A percentile compares a stretch with the other conserved stretches of the same genome.
These are phyloP conservation scores for Dendrocincla tyrannina DNA, from an alignment of 2,797 vertebrate species.

Conservation along the genomic window DNA sequence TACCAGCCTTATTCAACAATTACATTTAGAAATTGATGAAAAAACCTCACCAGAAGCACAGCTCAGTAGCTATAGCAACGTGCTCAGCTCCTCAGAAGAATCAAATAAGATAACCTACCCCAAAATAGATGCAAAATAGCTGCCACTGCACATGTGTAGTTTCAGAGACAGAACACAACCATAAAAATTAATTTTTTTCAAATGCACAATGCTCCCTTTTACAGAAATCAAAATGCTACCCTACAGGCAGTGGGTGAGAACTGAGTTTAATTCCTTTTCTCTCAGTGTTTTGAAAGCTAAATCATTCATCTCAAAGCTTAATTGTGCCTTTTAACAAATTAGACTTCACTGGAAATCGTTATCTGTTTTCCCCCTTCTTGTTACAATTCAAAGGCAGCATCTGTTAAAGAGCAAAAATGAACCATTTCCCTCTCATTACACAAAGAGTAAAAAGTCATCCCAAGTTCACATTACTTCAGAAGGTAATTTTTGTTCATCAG, in stretches of 20 bases:
- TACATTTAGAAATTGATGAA: background rate
- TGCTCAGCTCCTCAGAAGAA: constrained; percentile 39
- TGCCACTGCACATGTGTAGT: constrained; percentile 7
- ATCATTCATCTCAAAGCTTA: constrained; percentile 50
- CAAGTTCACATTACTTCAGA: constrained; percentile 50
- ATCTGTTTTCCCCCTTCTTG: constrained; percentile 28
- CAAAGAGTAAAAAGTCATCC: constrained; percentile 44
- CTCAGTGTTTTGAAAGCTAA: constrained; percentile 14
- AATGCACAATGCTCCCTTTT: constrained; percentile 10
- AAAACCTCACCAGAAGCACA: background rate
- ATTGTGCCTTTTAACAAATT: constrained; percentile 53
- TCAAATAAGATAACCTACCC: constrained; percentile 50
- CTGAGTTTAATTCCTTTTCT: constrained; percentile 14
- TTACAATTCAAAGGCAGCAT: constrained; percentile 55
- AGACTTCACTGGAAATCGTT: constrained; percentile 59
- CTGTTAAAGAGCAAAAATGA: constrained; percentile 48
- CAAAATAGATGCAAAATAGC: constrained; percentile 62
- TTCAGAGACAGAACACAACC: constrained; percentile 7
- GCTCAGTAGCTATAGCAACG: constrained; percentile 71
- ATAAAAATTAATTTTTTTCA: background rate
- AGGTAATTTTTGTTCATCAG: constrained; percentile 50
- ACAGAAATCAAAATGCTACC: constrained; percentile 14
- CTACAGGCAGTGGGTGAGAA: constrained; percentile 3
- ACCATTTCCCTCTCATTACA: constrained; percentile 16
- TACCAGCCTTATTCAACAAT: constrained; percentile 15